Conservation (phyloP, 2,113 vertebrate species). For the Crotalus helleri region DNA sequence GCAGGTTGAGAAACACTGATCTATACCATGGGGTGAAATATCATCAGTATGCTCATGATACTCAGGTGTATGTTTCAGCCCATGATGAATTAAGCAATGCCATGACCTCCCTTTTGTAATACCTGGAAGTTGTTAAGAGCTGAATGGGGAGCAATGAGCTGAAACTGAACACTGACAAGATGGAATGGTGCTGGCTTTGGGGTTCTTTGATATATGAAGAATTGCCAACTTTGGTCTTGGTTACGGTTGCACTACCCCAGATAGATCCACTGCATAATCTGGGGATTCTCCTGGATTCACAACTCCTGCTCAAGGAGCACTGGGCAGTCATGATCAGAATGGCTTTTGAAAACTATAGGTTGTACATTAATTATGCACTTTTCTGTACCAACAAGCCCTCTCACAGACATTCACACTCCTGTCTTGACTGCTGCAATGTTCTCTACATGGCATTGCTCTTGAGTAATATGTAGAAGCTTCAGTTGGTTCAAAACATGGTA, state of each 20-base stretch:
- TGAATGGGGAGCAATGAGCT: background rate
- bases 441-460: background rate
- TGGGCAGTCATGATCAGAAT: background rate
- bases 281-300: background rate
- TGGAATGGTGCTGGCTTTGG: background rate
- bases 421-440: background rate
- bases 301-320: background rate
- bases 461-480: background rate
- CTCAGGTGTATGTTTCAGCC: no score
- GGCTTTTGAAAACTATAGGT: background rate
- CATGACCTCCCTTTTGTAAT: background rate
- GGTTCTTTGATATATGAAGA: background rate
- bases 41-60: background rate
- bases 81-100: background rate
- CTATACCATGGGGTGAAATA: background rate
- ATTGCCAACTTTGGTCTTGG: background rate
- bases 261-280: background rate
- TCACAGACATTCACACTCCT: background rate
- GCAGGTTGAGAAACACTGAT: no score
- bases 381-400: background rate
- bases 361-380: background rate
- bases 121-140: background rate
- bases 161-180: background rate
- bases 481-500: background rate
- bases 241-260: background rate